Percentiles rank a stretch among this genome's conserved stretches.
Conservation (phyloP, 2,888 invertebrate species). For the Dynastes maya region DNA sequence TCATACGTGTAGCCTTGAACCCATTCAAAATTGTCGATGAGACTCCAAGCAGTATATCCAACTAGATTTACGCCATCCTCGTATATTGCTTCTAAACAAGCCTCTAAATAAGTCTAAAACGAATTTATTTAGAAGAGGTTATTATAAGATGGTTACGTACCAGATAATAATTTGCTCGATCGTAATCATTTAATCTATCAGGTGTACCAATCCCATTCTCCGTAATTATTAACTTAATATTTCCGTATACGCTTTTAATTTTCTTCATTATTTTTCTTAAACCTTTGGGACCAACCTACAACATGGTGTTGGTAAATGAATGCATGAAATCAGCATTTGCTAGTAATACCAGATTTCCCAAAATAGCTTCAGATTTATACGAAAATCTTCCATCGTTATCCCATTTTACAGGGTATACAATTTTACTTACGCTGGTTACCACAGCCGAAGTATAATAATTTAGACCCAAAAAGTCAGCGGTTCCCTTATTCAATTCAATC, state of each 20-base stretch:
- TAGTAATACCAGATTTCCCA: constrained; percentile 15
- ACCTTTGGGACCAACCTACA: constrained; percentile 36
- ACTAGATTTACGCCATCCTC: constrained; percentile 73
- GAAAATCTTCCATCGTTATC: constrained; percentile 36
- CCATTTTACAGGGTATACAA: constrained; percentile 27
- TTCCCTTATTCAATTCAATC: too few relatives aligned
- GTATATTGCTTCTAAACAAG: constrained; percentile 70
- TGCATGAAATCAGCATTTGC: too few relatives aligned
- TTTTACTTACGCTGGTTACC: constrained; percentile 23
- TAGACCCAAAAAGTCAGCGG: too few relatives aligned
- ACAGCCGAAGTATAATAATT: neutral
- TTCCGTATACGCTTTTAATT: constrained; percentile 39
- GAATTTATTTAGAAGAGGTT: neutral
- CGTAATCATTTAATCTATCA: constrained; percentile 33
- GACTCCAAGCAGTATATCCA: constrained; percentile 72
- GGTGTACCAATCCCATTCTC: constrained; percentile 48
- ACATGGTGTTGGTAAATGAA: neutral
- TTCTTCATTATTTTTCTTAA: constrained; percentile 29
- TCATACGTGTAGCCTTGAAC: too few relatives aligned
- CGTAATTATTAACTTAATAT: constrained; percentile 44
- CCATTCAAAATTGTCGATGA: too few relatives aligned
- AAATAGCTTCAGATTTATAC: constrained; percentile 11
- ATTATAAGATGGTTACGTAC: neutral
- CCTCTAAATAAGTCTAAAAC: constrained; percentile 65
- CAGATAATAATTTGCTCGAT: constrained; percentile 47